phyloP scores from a whole-genome alignment of 2,113 vertebrate genomes.

The Symphodus melops region DNA sequence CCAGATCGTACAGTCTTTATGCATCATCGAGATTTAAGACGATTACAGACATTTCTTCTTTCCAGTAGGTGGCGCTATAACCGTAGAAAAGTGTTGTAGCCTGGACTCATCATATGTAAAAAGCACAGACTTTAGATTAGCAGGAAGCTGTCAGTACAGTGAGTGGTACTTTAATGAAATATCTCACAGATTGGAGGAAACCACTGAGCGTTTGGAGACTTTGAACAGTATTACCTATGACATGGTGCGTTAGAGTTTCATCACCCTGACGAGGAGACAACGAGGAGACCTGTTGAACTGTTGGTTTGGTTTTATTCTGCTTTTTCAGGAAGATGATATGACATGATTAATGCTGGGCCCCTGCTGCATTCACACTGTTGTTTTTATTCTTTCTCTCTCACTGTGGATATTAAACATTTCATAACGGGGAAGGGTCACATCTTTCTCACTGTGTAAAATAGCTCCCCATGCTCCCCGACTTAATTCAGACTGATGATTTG shows the following conservation, averaged over 20 bases:
- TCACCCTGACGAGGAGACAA: conserved; percentile 20
- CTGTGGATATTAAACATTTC: conserved; percentile 37
- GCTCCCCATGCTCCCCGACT: conserved; percentile 27
- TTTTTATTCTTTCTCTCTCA: conserved; percentile 5
- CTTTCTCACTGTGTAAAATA: conserved; percentile 20
- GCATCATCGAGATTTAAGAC: too few species aligned
- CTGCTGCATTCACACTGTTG: conserved; percentile 14
- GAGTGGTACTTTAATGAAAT: not conserved
- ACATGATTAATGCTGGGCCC: not conserved
- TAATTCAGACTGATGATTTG: conserved; percentile 39
- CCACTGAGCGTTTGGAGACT: conserved; percentile 14
- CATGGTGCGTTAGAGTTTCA: not conserved
- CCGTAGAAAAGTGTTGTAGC: too few species aligned
- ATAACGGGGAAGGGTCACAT: conserved; percentile 15
- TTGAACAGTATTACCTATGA: conserved; percentile 26
- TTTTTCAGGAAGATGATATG: not conserved
- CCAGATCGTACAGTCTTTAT: too few species aligned
- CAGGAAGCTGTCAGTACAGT: not conserved
- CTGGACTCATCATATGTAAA: too few species aligned
- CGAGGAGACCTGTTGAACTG: conserved; percentile 1
- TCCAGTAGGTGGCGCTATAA: too few species aligned
- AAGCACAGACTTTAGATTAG: too few species aligned
- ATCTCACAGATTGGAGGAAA: conserved; percentile 23
- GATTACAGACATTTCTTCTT: not conserved
- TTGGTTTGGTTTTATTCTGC: conserved; percentile 6